These are phyloP conservation scores for Cnemophilus loriae DNA, from an alignment of 2,113 vertebrate genomes.

Conservation along the genomic window DNA sequence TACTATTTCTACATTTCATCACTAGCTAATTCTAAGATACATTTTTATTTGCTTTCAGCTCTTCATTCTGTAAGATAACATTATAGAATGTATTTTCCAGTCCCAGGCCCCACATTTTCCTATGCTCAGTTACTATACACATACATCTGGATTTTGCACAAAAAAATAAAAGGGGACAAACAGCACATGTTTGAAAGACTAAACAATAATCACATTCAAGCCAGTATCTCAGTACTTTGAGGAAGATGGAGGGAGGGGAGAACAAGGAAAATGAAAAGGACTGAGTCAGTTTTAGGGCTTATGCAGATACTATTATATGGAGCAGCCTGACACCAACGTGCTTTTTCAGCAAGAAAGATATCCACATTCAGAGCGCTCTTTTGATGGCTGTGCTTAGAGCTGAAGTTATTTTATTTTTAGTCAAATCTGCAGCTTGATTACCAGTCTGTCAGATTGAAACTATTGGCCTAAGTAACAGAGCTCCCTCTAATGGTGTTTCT, in stretches of 20 bases:
- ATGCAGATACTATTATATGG: background rate
- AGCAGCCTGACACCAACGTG: background rate
- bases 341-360: background rate
- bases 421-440: background rate
- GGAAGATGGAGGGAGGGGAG: background rate
- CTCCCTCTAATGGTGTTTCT: constrained; percentile 59
- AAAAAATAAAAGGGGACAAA: background rate
- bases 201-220: background rate
- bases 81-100: background rate
- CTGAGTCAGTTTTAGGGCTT: background rate
- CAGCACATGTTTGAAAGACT: background rate
- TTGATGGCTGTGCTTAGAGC: background rate
- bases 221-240: background rate
- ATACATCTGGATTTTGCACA: background rate
- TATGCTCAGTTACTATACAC: background rate
- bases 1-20: background rate
- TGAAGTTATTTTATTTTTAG: background rate
- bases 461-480: constrained; percentile 45
- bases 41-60: background rate
- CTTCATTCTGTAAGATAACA: background rate
- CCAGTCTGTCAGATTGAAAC: background rate
- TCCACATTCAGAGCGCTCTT: background rate
- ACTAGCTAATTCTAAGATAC: background rate
- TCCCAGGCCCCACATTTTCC: background rate
- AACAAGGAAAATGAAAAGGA: background rate